Evolutionary conservation across 2,888 invertebrate species (phyloP), one percentile per base, ranked within the genome.

Genomic region (Spisula subtruncata): DNA sequence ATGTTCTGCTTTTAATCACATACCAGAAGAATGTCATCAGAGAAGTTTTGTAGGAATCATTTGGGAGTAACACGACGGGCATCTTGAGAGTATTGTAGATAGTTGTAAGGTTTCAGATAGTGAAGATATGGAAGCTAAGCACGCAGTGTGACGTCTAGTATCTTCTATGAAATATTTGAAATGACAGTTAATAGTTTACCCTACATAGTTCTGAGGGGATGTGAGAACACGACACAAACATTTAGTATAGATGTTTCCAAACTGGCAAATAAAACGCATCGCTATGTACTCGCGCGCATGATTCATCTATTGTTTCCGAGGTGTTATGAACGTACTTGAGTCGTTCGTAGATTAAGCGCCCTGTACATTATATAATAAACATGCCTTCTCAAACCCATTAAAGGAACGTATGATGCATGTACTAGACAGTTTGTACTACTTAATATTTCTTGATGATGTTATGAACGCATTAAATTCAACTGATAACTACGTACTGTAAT

Each of bases 11-110:
- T 86, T 81, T 81, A 86, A 86, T 66, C 81, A 32, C 81, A 81
- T 81, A 66, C 71, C 46, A 66, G 86, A 86, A 81, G 66, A 81
- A 66, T 81, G 56, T 56, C 81, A 86, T 86, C 81, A 41, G 32
- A 54, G 79, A 46, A 80, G 25, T 35, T 85, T 81, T 54, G 35
- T n/a, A 56, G 32, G 80, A 86, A 60, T 86, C 86, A 35, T 20
- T 51, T 18, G 75, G 85, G 85, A 79, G 75, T 85, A 5, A 41
- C 41, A 5, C 2, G 41, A 41, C 8, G 4, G 41, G 2, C 79
- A 48, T 32, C 79, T 16, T 4, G 75, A 35, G 75, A 35, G 32
- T 75, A 32, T 32, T 75, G 29, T 75, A 35, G 75, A 75, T 75
- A 25, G 32, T 75, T 75, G 75, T 32, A 10, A 75, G n/a, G 35